Evolutionary conservation across 1,140 invertebrate species (phyloP), one percentile per base, ranked within the genome.

Genomic region (Drosophila erecta): DNA sequence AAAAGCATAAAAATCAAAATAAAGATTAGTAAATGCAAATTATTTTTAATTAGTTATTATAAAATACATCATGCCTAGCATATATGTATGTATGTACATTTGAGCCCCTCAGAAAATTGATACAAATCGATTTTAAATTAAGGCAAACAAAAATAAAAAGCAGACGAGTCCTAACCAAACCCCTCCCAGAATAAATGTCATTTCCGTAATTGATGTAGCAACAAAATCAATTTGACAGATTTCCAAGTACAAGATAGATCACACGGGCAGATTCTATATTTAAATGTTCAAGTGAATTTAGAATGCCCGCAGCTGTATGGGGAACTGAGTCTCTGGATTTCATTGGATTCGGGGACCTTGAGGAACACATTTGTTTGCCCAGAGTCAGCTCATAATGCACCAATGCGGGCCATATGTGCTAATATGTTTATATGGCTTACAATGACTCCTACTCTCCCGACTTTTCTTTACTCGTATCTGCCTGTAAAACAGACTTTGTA

Each of bases 331-430:
- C 46, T 47, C 24, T 27, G 3, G n/a, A 46, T 33, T 67, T 40
- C 20, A 20, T 22, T 69, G 30, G 10, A 24, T 46, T 27, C 8
- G 35, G 22, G 37, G 66, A 55, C 65, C 67, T 71, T 70, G 65
- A 40, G 49, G 62, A 69, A 69, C 66, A 70, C 62, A 70, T 69
- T 70, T 69, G 66, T 69, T 70, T 70, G 47, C 20, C 15, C 10
- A 15, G 47, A n/a, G 66, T 22, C 17, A 54, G 50, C 41, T 70
- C 49, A 47, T 41, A 56, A 69, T 70, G 66, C 67, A 70, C 51
- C 67, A 57, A 71, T 70, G 65, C 65, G 67, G 65, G 67, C 64
- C 64, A 70, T n/a, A 70, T 57, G 64, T 70, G 50, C 51, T 49
- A 56, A 70, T 49, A 70, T 57, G 62, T 62, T 47, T 56, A 70